Evolutionary conservation across 2,888 invertebrate genomes (phyloP).

Genomic region (Lasioglossum marginatum): DNA sequence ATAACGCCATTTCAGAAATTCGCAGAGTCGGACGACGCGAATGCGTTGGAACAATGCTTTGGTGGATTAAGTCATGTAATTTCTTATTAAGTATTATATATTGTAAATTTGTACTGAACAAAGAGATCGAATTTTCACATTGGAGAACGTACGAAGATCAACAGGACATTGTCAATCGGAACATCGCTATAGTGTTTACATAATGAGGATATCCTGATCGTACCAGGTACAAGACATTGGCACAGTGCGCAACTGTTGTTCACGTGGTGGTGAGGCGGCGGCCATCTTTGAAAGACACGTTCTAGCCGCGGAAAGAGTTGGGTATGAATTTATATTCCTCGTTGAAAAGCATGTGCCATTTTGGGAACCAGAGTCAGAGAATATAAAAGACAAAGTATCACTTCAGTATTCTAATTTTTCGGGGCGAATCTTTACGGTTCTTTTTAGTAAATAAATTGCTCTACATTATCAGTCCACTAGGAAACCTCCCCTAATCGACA

Average conservation of each 20-base stretch:
- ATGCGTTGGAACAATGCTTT: neutral
- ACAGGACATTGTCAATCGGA: neutral
- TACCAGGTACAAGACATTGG: neutral
- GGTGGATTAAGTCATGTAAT: neutral
- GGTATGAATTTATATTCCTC: neutral
- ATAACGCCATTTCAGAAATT: neutral
- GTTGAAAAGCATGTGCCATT: neutral
- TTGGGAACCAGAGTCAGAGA: neutral
- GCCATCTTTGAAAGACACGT: slow-evolving; percentile 1
- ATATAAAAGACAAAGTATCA: neutral
- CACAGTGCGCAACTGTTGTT: neutral
- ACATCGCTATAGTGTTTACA: neutral
- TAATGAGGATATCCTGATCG: neutral
- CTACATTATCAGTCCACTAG: neutral
- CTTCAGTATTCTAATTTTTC: neutral
- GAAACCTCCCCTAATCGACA: neutral
- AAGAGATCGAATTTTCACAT: neutral
- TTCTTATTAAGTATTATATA: neutral
- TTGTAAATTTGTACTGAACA: neutral
- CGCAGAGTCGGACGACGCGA: neutral
- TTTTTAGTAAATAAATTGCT: neutral
- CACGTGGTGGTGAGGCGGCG: slow-evolving; percentile 3
- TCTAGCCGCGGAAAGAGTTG: neutral
- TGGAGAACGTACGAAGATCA: neutral
- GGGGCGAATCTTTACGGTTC: neutral